Evolutionary conservation across 2,797 vertebrate species (phyloP).

Genomic region (Pantherophis vulpinus): DNA sequence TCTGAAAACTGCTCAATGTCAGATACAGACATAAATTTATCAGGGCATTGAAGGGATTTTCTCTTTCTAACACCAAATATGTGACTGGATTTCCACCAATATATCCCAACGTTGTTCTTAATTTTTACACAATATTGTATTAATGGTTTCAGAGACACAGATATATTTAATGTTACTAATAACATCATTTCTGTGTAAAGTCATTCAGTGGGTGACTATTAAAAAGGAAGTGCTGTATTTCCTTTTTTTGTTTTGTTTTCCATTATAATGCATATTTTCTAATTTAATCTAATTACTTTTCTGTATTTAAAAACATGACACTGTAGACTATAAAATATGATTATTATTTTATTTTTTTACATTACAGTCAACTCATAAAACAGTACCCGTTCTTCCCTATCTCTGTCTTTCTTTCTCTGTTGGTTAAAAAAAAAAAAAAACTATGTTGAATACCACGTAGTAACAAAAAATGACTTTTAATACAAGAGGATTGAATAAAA

Average conservation of each 20-base stretch:
- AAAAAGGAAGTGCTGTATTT: constrained; percentile 2
- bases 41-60: background rate
- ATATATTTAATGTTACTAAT: constrained; percentile 18
- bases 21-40: background rate
- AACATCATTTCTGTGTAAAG: background rate
- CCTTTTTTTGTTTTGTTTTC: background rate
- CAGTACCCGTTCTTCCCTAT: background rate
- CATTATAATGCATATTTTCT: background rate
- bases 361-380: background rate
- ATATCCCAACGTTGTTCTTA: background rate
- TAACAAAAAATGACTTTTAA: background rate
- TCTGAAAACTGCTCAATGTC: background rate
- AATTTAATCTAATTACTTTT: constrained; percentile 23
- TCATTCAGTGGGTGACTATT: background rate
- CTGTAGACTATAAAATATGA: background rate
- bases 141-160: background rate
- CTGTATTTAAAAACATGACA: constrained; percentile 2
- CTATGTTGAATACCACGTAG: background rate
- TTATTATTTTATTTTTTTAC: background rate
- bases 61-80: background rate
- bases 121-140: background rate
- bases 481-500: background rate
- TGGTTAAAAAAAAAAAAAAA: background rate
- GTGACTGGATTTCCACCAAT: background rate
- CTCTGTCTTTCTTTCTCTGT: background rate